Percentiles rank a stretch among this genome's conserved stretches.
phyloP scores from a whole-genome alignment of 2,797 vertebrate genomes.

The Galaxias olidus region DNA sequence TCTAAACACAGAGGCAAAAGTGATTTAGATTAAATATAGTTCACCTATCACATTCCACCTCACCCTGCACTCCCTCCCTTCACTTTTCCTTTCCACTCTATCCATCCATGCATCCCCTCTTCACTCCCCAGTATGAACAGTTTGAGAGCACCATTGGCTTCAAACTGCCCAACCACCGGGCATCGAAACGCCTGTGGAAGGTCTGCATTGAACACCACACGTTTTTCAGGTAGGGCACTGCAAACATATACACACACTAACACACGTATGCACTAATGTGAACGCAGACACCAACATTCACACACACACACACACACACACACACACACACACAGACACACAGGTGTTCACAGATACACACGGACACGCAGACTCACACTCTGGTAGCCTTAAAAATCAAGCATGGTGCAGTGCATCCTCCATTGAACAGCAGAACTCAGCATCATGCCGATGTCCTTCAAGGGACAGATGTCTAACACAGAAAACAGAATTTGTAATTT shows the following conservation, averaged over 20 bases:
- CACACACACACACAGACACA: not conserved
- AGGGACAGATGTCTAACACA: constrained; percentile 4
- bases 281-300: not conserved
- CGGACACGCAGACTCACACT: not conserved
- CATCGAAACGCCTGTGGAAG: constrained; percentile 97
- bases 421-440: constrained; percentile 12
- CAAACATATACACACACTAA: not conserved
- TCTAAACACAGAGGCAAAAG: too few relatives aligned
- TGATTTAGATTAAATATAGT: too few relatives aligned
- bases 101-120: constrained; percentile 25
- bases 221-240: constrained; percentile 90
- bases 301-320: not conserved
- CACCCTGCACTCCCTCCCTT: constrained; percentile 33
- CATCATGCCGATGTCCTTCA: constrained; percentile 8
- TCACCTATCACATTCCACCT: constrained; percentile 1
- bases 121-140: constrained; percentile 76
- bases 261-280: too few relatives aligned
- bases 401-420: constrained; percentile 42
- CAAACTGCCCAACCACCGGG: constrained; percentile 98
- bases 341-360: not conserved
- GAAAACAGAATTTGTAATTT: too few relatives aligned
- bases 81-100: constrained; percentile 8
- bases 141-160: constrained; percentile 99
- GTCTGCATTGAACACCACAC: constrained; percentile 99
- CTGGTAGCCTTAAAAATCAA: constrained; percentile 16